Conservation (phyloP, 2,888 invertebrate genomes). For the Aphodius granarius region DNA sequence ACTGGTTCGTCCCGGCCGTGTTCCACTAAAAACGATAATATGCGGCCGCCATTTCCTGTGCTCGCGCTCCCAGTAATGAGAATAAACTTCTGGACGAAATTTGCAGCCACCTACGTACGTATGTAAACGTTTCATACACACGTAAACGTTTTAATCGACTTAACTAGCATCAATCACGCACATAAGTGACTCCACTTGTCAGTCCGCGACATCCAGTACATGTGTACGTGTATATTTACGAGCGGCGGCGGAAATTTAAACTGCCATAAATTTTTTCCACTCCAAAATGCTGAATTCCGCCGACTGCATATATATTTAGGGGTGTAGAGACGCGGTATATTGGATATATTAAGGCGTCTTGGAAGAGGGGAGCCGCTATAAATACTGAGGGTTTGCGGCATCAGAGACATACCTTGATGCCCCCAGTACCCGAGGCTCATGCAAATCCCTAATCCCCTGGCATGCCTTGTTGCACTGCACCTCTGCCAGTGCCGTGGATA, state of each 20-base stretch:
- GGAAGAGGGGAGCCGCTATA: slow-evolving; percentile 26
- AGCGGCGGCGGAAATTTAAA: slow-evolving; percentile 12
- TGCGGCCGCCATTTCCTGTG: slow-evolving; percentile 4
- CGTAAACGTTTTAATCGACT: slow-evolving; percentile 7
- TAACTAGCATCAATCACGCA: slow-evolving; percentile 2
- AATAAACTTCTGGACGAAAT: slow-evolving; percentile 4
- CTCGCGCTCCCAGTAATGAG: background rate
- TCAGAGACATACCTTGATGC: slow-evolving; percentile 29
- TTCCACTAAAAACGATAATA: background rate
- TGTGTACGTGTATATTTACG: slow-evolving; percentile 12
- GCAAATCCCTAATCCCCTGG: slow-evolving; percentile 35
- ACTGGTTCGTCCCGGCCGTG: background rate
- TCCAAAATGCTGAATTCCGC: slow-evolving; percentile 10
- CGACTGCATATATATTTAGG: slow-evolving; percentile 17
- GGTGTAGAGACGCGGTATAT: slow-evolving; percentile 21
- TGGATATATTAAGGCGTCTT: slow-evolving; percentile 24
- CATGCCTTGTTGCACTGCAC: slow-evolving; percentile 29
- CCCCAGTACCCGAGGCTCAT: slow-evolving; percentile 21
- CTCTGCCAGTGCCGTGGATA: slow-evolving; percentile 24
- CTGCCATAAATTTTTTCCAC: slow-evolving; percentile 22
- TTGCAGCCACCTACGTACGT: background rate
- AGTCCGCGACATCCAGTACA: slow-evolving; percentile 2
- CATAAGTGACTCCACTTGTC: slow-evolving; percentile 3
- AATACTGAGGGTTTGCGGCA: slow-evolving; percentile 25
- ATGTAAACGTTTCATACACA: slow-evolving; percentile 3